phyloP scores from a whole-genome alignment of 2,113 vertebrate genomes.

The Rana temporaria region DNA sequence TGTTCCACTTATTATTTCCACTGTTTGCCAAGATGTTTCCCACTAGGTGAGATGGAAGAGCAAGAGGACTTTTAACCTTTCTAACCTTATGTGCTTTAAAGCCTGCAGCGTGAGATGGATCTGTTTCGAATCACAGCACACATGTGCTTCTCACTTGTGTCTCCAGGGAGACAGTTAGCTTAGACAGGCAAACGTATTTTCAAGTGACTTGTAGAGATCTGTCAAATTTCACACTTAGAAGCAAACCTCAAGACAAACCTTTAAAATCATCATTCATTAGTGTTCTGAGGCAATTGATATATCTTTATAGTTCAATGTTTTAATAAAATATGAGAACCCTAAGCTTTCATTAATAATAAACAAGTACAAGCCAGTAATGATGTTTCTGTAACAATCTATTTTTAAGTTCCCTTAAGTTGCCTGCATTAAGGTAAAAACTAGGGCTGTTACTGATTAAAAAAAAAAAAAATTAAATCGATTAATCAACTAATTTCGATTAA shows the following conservation, averaged over 20 bases:
- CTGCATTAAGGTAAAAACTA: too few species aligned
- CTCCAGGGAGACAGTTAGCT: background rate
- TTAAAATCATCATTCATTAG: background rate
- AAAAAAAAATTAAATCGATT: too few species aligned
- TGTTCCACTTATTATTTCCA: conserved; percentile 40
- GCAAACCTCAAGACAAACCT: background rate
- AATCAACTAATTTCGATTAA: too few species aligned
- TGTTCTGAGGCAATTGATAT: too few species aligned
- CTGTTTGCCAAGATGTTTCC: conserved; percentile 27
- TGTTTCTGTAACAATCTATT: too few species aligned
- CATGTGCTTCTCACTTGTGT: conserved; percentile 9
- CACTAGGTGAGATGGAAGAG: conserved; percentile 17
- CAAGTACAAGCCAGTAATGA: too few species aligned
- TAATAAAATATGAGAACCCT: too few species aligned
- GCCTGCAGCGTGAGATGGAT: conserved; percentile 13
- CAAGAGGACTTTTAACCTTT: conserved; percentile 34
- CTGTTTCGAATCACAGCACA: conserved; percentile 24
- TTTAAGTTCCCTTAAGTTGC: too few species aligned
- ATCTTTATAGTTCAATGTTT: too few species aligned
- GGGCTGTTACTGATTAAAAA: too few species aligned
- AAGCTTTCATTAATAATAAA: too few species aligned
- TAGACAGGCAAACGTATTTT: conserved; percentile 1
- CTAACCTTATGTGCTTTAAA: conserved; percentile 8
- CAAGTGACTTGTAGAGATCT: conserved; percentile 5
- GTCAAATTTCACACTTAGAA: background rate